Base-by-base conservation (phyloP, 2,888 invertebrate genomes). In the Microctonus aethiopoides region DNA sequence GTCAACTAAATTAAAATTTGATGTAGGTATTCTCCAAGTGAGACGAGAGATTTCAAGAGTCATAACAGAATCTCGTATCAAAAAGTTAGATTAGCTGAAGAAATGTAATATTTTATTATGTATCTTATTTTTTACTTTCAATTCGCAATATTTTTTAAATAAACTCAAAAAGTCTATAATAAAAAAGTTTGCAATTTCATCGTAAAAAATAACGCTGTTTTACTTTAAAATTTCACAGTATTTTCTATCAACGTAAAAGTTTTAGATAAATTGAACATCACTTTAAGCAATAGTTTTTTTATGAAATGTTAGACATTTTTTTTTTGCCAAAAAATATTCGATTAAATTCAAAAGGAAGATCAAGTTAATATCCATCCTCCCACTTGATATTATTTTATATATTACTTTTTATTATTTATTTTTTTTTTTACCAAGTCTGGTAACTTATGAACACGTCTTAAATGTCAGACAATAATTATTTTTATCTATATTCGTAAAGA, bases 91-190 rank as follows among this genome's bases (percentile, higher is more conserved):
- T 46, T 46, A 46, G 9, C 16, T 46, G 16, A 4, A 46, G 13
- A n/a, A n/a, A n/a, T n/a, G 39, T 39, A 3, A 20, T 16, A 6
- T 46, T 20, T 46, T 46, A 29, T 29, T 7, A n/a, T 46, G 16
- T 7, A 1, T 16, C n/a, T 20, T 46, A 7, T n/a, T n/a, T 16
- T n/a, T n/a, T 46, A 16, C 16, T 70, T 62, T 65, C 72, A 59
- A 73, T 70, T 64, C 36, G 39, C 57, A 59, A 72, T 11, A 66
- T 56, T 26, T 60, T 9, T n/a, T 56, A 2, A 1, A 56, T n/a
- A 4, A 1, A 22, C 13, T 11, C n/a, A 13, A 56, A 29, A 56
- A 57, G 13, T 32, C 32, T 16, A 34, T 34, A n/a, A 57, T 16
- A 34, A n/a, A 16, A 57, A 57, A 57, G 57, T 57, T 57, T 10